Evolutionary conservation across 2,113 vertebrate species (phyloP).

Genomic region (Plecturocebus donacophilus): DNA sequence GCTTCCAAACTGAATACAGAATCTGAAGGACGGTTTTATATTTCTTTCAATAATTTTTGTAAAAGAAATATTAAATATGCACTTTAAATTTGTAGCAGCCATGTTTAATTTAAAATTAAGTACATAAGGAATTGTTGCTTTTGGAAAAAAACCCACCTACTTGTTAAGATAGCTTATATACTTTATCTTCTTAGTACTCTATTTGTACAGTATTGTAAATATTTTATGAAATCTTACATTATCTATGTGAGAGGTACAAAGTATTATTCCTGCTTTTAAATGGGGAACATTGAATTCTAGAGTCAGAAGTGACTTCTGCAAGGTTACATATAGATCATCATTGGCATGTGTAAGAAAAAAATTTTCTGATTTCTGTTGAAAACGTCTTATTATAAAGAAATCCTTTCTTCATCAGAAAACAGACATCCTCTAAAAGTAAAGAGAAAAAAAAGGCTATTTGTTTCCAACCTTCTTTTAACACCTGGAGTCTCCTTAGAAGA

Average conservation of each 20-base stretch:
- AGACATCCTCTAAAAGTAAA: constrained; percentile 11
- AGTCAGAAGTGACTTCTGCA: constrained; percentile 27
- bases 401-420: not conserved
- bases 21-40: constrained; percentile 52
- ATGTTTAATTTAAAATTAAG: constrained; percentile 70
- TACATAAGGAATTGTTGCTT: constrained; percentile 36
- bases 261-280: constrained; percentile 25
- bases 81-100: constrained; percentile 55
- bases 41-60: constrained; percentile 52
- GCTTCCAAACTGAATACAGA: constrained; percentile 64
- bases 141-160: not conserved
- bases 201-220: constrained; percentile 33
- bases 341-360: not conserved
- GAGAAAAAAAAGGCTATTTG: not conserved
- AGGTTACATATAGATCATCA: not conserved
- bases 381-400: constrained; percentile 21
- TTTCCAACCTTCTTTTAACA: not conserved
- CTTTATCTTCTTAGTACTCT: constrained; percentile 22
- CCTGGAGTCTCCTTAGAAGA: not conserved
- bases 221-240: constrained; percentile 46
- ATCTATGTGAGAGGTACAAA: not conserved
- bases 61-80: constrained; percentile 61
- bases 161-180: constrained; percentile 31
- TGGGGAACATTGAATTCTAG: constrained; percentile 4
- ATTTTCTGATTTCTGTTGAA: constrained; percentile 25